These are phyloP conservation scores for Oegoconia quadripuncta DNA, from an alignment of 2,888 invertebrate genomes.

Conservation along the genomic window DNA sequence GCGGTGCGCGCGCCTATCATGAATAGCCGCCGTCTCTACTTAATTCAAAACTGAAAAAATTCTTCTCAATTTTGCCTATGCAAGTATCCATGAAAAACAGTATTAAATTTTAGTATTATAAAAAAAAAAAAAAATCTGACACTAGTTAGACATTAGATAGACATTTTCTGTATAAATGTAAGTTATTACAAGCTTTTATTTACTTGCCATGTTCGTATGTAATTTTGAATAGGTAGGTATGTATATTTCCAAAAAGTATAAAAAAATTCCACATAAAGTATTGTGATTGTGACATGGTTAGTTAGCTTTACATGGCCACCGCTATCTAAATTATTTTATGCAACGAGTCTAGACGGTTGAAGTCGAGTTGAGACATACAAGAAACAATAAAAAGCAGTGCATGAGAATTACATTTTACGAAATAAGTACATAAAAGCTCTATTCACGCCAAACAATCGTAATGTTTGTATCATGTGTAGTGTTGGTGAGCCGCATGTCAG, in stretches of 20 bases:
- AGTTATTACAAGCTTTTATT: too few species aligned
- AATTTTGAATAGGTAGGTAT: too few species aligned
- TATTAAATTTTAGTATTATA: too few species aligned
- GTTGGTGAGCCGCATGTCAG: slow-evolving; percentile 6
- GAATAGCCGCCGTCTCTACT: slow-evolving; percentile 33
- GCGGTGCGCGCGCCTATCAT: slow-evolving; percentile 64
- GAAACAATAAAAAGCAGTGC: slow-evolving; percentile 1
- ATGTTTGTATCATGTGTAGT: not conserved
- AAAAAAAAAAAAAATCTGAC: too few species aligned
- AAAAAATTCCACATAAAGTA: not conserved
- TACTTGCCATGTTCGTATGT: too few species aligned
- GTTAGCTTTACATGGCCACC: slow-evolving; percentile 6
- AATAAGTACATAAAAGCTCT: too few species aligned
- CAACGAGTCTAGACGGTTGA: slow-evolving; percentile 8
- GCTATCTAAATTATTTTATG: slow-evolving; percentile 9
- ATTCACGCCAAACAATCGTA: not conserved
- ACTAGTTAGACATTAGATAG: too few species aligned
- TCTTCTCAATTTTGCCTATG: too few species aligned
- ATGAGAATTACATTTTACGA: slow-evolving; percentile 5
- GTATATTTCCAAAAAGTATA: too few species aligned
- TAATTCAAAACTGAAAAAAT: slow-evolving; percentile 12
- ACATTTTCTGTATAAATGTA: too few species aligned
- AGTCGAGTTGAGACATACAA: not conserved
- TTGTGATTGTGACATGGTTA: not conserved
- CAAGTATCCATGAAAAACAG: too few species aligned